Evolutionary conservation across 2,888 invertebrate genomes (phyloP).

Genomic region (Adela reaumurella): DNA sequence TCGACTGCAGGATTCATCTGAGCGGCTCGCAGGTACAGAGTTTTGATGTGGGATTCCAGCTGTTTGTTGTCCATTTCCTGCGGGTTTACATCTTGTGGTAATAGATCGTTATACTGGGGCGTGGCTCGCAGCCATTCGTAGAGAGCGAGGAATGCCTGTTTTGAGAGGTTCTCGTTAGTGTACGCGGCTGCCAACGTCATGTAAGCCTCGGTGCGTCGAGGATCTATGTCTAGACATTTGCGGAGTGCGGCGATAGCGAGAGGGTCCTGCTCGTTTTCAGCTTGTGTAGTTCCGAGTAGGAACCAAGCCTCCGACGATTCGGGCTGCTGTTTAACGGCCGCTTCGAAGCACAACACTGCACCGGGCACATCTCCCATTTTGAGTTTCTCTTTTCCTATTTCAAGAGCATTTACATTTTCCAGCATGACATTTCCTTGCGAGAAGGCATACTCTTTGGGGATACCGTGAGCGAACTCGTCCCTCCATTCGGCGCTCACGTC

Average conservation of each 20-base stretch:
- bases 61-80: conserved; percentile 40
- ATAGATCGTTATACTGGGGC: conserved; percentile 76
- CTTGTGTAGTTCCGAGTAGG: conserved; percentile 85
- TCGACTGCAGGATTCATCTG: conserved; percentile 76
- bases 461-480: conserved; percentile 46
- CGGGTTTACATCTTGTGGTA: conserved; percentile 49
- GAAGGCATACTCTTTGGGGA: conserved; percentile 69
- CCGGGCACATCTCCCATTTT: conserved; percentile 88
- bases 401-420: conserved; percentile 72
- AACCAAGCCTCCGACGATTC: conserved; percentile 83
- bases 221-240: conserved; percentile 76
- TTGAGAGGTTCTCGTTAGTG: conserved; percentile 93
- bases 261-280: conserved; percentile 97
- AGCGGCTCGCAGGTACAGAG: conserved; percentile 75
- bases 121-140: conserved; percentile 75
- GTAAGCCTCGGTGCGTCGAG: conserved; percentile 76
- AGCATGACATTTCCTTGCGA: conserved; percentile 83
- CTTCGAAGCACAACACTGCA: conserved; percentile 95
- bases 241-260: conserved; percentile 89
- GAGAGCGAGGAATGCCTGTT: conserved; percentile 81
- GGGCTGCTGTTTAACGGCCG: conserved; percentile 81
- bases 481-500: conserved; percentile 66
- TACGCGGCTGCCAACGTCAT: conserved; percentile 92
- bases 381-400: conserved; percentile 80
- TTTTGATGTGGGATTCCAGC: conserved; percentile 62